A percentile compares a stretch with the other conserved stretches of the same genome.
phyloP scores from a whole-genome alignment of 2,888 invertebrate genomes.

The Deroplatys truncata region DNA sequence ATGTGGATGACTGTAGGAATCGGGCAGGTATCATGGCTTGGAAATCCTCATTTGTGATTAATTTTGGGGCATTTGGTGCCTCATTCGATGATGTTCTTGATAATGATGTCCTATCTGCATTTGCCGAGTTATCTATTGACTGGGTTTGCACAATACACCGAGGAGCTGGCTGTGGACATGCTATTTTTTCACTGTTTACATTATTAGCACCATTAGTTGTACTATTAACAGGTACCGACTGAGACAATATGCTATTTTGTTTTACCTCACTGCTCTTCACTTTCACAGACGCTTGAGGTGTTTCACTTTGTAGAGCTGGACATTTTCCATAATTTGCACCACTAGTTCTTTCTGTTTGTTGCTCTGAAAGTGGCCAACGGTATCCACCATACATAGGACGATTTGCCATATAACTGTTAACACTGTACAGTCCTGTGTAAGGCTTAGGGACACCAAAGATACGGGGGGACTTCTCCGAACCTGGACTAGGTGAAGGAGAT shows the following conservation, averaged over 20 bases:
- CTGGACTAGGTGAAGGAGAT: conserved; percentile 46
- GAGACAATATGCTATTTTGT: neutral
- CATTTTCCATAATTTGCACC: conserved; percentile 30
- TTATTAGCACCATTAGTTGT: conserved; percentile 5
- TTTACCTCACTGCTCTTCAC: conserved; percentile 13
- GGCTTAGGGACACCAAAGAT: conserved; percentile 57
- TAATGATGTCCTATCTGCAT: conserved; percentile 13
- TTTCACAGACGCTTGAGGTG: neutral
- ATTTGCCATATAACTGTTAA: conserved; percentile 69
- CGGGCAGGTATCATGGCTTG: conserved; percentile 92
- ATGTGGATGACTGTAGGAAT: conserved; percentile 58
- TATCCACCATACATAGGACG: conserved; percentile 59
- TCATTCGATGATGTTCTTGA: neutral
- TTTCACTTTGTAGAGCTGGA: conserved; percentile 28
- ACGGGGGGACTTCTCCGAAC: conserved; percentile 54
- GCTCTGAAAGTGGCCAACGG: conserved; percentile 50
- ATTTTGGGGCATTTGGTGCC: conserved; percentile 54
- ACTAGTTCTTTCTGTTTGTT: conserved; percentile 31
- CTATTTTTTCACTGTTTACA: conserved; percentile 10
- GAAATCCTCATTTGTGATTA: conserved; percentile 90
- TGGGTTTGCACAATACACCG: conserved; percentile 24
- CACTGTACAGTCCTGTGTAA: conserved; percentile 58
- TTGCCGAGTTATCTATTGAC: conserved; percentile 31
- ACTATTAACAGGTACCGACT: neutral
- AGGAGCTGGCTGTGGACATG: conserved; percentile 31